Conservation (phyloP, 2,888 invertebrate species). For the Dioctria linearis region DNA sequence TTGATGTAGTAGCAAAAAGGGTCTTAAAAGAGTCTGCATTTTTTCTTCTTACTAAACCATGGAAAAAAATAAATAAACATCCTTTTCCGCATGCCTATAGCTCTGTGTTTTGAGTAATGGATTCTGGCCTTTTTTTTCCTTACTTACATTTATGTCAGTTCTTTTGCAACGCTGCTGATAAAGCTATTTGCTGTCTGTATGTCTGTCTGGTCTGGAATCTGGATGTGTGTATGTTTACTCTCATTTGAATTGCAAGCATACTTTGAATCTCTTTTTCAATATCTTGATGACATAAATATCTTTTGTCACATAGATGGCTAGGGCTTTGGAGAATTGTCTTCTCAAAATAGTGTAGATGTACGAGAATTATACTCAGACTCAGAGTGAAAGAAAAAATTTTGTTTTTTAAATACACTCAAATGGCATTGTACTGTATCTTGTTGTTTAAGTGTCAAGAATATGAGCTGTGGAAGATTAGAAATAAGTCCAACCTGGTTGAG, state of each 20-base stretch:
- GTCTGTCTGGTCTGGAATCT: neutral
- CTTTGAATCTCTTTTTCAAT: constrained; percentile 1
- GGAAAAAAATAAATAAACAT: constrained; percentile 16
- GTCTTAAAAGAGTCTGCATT: no score
- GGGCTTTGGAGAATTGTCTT: neutral
- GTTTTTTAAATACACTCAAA: neutral
- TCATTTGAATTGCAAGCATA: constrained; percentile 10
- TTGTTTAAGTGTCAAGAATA: constrained; percentile 13
- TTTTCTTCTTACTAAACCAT: no score
- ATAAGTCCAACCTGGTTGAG: neutral
- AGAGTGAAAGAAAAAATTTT: neutral
- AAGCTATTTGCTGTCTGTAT: neutral
- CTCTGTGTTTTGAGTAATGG: neutral
- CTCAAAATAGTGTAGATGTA: no score
- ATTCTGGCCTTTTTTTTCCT: neutral
- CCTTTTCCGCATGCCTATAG: constrained; percentile 37
- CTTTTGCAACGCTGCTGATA: constrained; percentile 18
- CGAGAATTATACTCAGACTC: neutral
- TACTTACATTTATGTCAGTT: neutral
- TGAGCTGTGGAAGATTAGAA: constrained; percentile 4
- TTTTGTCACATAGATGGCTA: no score
- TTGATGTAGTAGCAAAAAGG: no score
- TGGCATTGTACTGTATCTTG: neutral
- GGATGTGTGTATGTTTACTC: neutral
- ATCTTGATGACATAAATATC: neutral